Evolutionary conservation across 92 coral and sea anemone species (phyloP).

Genomic region (Pocillopora meandrina): DNA sequence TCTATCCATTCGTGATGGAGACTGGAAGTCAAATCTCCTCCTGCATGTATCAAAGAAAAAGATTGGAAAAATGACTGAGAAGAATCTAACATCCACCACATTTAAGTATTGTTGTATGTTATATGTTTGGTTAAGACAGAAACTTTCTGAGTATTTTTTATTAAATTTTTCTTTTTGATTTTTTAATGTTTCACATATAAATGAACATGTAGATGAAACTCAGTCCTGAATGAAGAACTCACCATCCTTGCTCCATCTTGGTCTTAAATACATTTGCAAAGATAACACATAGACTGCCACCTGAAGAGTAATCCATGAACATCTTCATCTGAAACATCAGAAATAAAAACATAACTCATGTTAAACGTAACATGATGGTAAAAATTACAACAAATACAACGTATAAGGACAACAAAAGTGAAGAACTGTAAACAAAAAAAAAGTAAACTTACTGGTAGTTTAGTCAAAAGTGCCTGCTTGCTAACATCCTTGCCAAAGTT

Average conservation of each 20-base stretch:
- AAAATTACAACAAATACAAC: background rate
- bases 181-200: no score
- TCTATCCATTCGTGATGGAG: constrained; percentile 98
- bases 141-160: no score
- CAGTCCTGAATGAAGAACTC: background rate
- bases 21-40: constrained; percentile 98
- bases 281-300: constrained; percentile 87
- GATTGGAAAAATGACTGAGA: no score
- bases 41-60: constrained; percentile 29
- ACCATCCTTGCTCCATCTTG: constrained; percentile 98
- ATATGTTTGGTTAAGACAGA: no score
- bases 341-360: background rate
- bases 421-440: background rate
- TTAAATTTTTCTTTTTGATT: no score
- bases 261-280: constrained; percentile 86
- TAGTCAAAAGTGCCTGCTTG: constrained; percentile 85
- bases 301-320: constrained; percentile 85
- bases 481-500: constrained; percentile 93
- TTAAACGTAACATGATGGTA: no score
- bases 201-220: background rate
- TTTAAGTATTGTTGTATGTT: no score
- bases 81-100: no score
- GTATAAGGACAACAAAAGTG: background rate
- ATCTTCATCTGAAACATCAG: constrained; percentile 67
- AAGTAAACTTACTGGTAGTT: constrained; percentile 80